Evolutionary conservation across 2,797 vertebrate genomes (phyloP).

Genomic region (Rhinoraja longicauda): DNA sequence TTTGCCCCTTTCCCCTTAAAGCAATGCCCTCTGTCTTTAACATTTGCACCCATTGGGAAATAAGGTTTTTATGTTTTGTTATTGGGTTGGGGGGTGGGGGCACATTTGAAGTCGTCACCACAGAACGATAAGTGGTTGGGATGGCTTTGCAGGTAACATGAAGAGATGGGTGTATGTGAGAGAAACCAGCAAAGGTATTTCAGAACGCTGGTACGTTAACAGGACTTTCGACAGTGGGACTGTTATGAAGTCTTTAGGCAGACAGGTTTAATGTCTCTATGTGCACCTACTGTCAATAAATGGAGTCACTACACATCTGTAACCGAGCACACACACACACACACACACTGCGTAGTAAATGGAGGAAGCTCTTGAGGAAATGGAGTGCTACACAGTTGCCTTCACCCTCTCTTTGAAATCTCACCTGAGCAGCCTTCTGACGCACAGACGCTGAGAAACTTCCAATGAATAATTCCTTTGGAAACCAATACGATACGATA

Average conservation of each 20-base stretch:
- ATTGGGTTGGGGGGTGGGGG: too few species aligned
- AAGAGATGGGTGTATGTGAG: too few species aligned
- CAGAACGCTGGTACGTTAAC: too few species aligned
- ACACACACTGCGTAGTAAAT: not conserved
- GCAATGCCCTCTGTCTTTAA: too few species aligned
- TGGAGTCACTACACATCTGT: not conserved
- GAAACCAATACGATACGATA: too few species aligned
- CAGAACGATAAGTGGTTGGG: too few species aligned
- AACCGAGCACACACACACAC: not conserved
- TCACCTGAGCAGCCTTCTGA: not conserved
- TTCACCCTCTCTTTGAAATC: not conserved
- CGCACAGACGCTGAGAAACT: not conserved
- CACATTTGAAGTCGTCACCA: too few species aligned
- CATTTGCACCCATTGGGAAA: too few species aligned
- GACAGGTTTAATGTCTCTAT: not conserved
- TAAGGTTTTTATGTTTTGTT: too few species aligned
- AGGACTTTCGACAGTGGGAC: not conserved
- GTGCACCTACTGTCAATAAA: not conserved
- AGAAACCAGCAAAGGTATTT: too few species aligned
- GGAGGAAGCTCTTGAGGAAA: not conserved
- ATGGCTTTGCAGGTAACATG: too few species aligned
- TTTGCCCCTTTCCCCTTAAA: too few species aligned
- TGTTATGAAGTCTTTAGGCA: not conserved
- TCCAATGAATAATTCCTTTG: not conserved
- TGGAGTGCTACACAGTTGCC: not conserved